phyloP scores from a whole-genome alignment of 2,113 vertebrate species.

The Pleuronectes platessa region DNA sequence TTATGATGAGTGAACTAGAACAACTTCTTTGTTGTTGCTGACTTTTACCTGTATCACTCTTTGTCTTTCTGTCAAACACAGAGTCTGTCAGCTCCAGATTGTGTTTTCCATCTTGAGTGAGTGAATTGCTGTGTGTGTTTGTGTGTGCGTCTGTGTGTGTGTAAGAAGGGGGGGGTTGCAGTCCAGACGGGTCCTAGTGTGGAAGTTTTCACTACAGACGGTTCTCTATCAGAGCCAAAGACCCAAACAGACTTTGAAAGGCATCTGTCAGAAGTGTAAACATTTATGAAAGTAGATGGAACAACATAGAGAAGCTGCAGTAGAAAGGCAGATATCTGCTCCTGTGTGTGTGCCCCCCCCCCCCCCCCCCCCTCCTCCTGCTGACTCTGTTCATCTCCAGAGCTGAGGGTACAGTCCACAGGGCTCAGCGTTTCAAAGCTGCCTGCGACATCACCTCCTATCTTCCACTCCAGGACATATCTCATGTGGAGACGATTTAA shows the following conservation, averaged over 20 bases:
- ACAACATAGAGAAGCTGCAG: not conserved
- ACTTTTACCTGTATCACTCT: not conserved
- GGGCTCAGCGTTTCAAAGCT: slow-evolving; percentile 28
- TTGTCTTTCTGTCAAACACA: not conserved
- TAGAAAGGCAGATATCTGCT: not conserved
- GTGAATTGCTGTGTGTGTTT: not conserved
- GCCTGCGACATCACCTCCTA: slow-evolving; percentile 1
- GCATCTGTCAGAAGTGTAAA: not conserved
- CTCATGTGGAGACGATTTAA: not conserved
- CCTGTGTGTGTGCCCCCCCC: no score
- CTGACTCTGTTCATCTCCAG: slow-evolving; percentile 34
- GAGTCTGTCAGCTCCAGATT: not conserved
- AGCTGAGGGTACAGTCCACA: slow-evolving; percentile 21
- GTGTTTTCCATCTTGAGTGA: not conserved
- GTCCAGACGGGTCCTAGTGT: not conserved
- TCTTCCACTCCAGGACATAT: not conserved
- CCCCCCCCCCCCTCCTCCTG: not conserved
- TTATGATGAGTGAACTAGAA: not conserved
- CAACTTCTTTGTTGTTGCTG: not conserved
- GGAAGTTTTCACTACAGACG: slow-evolving; percentile 38
- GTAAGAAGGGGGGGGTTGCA: no score
- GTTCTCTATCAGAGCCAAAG: slow-evolving; percentile 10
- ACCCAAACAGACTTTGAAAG: not conserved
- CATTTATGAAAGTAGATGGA: not conserved
- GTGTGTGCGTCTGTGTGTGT: no score